Percentiles rank a stretch among this genome's conserved stretches.
Evolutionary conservation across 2,888 invertebrate species (phyloP).

Genomic region (Eupithecia inturbata): DNA sequence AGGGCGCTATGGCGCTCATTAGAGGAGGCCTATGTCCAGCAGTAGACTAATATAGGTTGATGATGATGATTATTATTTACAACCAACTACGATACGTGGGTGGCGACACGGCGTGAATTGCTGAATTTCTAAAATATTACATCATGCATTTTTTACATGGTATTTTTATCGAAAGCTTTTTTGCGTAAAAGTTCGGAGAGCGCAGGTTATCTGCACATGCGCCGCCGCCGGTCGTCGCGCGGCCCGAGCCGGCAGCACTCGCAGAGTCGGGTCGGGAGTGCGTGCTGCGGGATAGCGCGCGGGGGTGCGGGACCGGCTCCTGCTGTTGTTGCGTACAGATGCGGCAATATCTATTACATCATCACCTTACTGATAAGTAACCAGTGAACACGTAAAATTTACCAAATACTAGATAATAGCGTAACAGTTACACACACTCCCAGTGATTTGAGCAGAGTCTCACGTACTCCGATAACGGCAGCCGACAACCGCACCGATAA

Average conservation of each 20-base stretch:
- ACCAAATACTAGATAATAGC: neutral
- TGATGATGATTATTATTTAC: no score
- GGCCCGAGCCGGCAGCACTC: no score
- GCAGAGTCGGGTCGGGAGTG: no score
- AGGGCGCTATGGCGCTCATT: no score
- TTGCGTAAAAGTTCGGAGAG: slow-evolving; percentile 8
- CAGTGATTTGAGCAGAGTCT: slow-evolving; percentile 2
- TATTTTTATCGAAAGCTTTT: slow-evolving; percentile 6
- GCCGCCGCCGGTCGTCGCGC: no score
- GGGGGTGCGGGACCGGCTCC: no score
- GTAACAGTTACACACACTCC: neutral
- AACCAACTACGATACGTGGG: no score
- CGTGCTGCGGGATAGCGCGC: no score
- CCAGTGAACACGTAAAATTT: neutral
- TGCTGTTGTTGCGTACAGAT: neutral
- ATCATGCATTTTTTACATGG: neutral
- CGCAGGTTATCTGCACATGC: neutral
- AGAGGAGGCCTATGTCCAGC: no score
- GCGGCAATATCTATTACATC: neutral
- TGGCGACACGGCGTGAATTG: neutral
- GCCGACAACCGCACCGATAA: neutral
- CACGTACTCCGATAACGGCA: neutral
- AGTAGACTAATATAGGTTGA: no score
- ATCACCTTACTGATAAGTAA: neutral
- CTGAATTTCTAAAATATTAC: neutral